phyloP scores from a whole-genome alignment of 2,797 vertebrate genomes.

The Brachyalestes nurse region DNA sequence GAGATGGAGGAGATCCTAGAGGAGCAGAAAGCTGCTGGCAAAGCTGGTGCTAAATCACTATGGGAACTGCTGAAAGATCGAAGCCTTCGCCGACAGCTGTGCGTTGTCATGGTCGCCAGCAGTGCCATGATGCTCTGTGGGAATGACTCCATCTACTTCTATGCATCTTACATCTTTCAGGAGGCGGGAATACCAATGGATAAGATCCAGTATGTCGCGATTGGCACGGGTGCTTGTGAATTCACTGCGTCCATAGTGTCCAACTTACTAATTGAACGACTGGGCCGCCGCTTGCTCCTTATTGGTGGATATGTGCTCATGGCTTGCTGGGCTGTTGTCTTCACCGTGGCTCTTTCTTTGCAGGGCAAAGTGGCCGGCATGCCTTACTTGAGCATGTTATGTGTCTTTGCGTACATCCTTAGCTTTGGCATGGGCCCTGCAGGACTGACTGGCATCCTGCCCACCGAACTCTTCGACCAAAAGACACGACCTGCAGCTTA shows the following conservation, averaged over 20 bases:
- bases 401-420: conserved; percentile 89
- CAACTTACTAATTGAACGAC: conserved; percentile 83
- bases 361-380: conserved; percentile 80
- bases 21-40: conserved; percentile 70
- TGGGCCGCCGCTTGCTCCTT: conserved; percentile 81
- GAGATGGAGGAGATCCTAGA: conserved; percentile 88
- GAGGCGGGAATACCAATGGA: conserved; percentile 79
- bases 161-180: conserved; percentile 85
- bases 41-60: conserved; percentile 61
- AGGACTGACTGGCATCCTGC: conserved; percentile 87
- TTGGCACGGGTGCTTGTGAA: conserved; percentile 88
- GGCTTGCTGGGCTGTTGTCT: conserved; percentile 81
- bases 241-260: conserved; percentile 76
- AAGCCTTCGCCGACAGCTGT: conserved; percentile 77
- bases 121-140: conserved; percentile 91
- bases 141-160: conserved; percentile 89
- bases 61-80: conserved; percentile 79
- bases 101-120: conserved; percentile 79
- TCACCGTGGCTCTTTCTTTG: conserved; percentile 82
- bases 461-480: conserved; percentile 89
- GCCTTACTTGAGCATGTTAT: conserved; percentile 86
- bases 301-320: conserved; percentile 86
- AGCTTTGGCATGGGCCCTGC: conserved; percentile 93
- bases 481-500: conserved; percentile 85
- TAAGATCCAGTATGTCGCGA: conserved; percentile 82